phyloP scores from a whole-genome alignment of 2,888 invertebrate species.

The Perithous albicinctus region DNA sequence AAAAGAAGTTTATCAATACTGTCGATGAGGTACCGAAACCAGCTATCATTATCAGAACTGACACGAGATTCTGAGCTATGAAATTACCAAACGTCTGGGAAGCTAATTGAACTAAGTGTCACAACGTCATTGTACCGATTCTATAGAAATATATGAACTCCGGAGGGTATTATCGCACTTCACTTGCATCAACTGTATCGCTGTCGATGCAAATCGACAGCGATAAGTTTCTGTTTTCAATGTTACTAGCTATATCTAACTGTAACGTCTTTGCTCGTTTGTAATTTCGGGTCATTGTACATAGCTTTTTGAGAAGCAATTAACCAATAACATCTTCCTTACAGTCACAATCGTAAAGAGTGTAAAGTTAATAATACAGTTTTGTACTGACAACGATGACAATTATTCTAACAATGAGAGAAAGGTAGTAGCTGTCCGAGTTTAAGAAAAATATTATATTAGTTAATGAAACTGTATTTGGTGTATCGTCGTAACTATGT shows the following conservation, averaged over 20 bases:
- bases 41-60: background rate
- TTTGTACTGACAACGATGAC: conserved; percentile 2
- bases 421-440: conserved; percentile 1
- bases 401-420: conserved; percentile 4
- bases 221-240: conserved; percentile 1
- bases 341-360: conserved; percentile 8
- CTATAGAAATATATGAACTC: conserved; percentile 4
- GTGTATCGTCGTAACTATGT: background rate
- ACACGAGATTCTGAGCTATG: background rate
- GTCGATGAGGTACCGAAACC: background rate
- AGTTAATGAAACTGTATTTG: conserved; percentile 2
- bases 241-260: conserved; percentile 2
- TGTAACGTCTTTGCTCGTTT: background rate
- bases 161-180: conserved; percentile 4
- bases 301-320: conserved; percentile 4
- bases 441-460: conserved; percentile 5
- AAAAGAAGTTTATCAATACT: background rate
- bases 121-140: background rate
- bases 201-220: no score
- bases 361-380: conserved; percentile 4
- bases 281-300: conserved; percentile 8
- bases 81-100: background rate
- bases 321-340: conserved; percentile 8
- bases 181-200: no score
- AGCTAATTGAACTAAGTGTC: conserved; percentile 1